A percentile compares a stretch with the other conserved stretches of the same genome.
These are phyloP conservation scores for Malacoraja senta DNA, from an alignment of 2,797 vertebrate species.

Conservation along the genomic window DNA sequence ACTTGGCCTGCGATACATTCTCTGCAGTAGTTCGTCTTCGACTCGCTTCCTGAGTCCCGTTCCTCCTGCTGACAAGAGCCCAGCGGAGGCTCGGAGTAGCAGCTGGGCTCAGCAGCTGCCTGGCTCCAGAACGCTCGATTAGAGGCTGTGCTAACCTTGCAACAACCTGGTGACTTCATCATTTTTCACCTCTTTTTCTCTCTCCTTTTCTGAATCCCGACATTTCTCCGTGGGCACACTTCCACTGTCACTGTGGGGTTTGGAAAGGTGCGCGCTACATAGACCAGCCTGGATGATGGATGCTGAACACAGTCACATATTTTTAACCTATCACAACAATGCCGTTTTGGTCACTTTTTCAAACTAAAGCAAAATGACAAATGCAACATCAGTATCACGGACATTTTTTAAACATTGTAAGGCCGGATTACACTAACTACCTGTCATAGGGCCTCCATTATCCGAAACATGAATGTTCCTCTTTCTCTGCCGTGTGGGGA, in stretches of 20 bases:
- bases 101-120: constrained; percentile 56
- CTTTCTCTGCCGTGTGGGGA: not conserved
- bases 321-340: constrained; percentile 44
- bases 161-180: constrained; percentile 76
- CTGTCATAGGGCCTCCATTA: constrained; percentile 29
- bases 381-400: constrained; percentile 36
- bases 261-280: constrained; percentile 56
- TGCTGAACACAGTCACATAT: constrained; percentile 30
- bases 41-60: constrained; percentile 57
- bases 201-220: constrained; percentile 37
- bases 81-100: constrained; percentile 43
- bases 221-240: constrained; percentile 47
- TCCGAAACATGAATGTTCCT: constrained; percentile 33
- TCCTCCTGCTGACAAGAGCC: constrained; percentile 48
- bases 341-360: constrained; percentile 43
- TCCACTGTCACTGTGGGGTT: constrained; percentile 57
- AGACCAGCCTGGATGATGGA: constrained; percentile 46
- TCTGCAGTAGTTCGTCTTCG: constrained; percentile 75
- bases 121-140: constrained; percentile 64
- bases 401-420: constrained; percentile 29
- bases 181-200: constrained; percentile 67
- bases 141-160: constrained; percentile 83
- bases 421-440: constrained; percentile 32
- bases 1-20: not conserved
- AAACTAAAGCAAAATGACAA: constrained; percentile 50